A percentile compares a stretch with the other conserved stretches of the same genome.
Conservation (phyloP, 2,888 invertebrate species). For the Endotricha flammealis region DNA sequence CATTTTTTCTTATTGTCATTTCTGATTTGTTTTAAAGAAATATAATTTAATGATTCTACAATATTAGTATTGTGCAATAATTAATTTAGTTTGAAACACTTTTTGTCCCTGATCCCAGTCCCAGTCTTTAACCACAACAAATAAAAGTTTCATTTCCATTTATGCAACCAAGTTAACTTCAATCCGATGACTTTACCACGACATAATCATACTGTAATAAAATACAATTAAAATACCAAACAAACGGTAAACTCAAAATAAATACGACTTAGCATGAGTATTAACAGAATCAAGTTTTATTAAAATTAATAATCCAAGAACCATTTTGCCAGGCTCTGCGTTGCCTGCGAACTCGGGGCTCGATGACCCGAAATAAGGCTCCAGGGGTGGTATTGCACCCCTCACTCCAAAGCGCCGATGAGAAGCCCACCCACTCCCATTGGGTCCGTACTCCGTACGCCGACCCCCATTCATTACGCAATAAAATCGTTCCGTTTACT, state of each 20-base stretch:
- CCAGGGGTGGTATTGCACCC: conserved; percentile 56
- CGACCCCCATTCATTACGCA: conserved; percentile 77
- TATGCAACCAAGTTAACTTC: no score
- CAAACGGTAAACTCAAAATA: not conserved
- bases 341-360: conserved; percentile 62
- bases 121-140: no score
- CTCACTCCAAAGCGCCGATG: conserved; percentile 34
- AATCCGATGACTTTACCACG: no score
- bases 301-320: conserved; percentile 64
- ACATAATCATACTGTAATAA: no score
- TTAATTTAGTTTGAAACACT: no score
- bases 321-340: conserved; percentile 66
- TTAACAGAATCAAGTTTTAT: conserved; percentile 43
- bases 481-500: conserved; percentile 66
- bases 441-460: conserved; percentile 55
- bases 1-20: no score
- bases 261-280: conserved; percentile 10
- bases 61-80: no score
- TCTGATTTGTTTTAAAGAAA: no score
- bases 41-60: no score
- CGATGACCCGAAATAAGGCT: conserved; percentile 77
- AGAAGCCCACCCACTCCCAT: conserved; percentile 29
- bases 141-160: no score
- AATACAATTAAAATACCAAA: no score
- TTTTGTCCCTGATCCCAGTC: no score